Base-by-base conservation (phyloP, 2,113 vertebrate genomes). In the Laterallus jamaicensis region DNA sequence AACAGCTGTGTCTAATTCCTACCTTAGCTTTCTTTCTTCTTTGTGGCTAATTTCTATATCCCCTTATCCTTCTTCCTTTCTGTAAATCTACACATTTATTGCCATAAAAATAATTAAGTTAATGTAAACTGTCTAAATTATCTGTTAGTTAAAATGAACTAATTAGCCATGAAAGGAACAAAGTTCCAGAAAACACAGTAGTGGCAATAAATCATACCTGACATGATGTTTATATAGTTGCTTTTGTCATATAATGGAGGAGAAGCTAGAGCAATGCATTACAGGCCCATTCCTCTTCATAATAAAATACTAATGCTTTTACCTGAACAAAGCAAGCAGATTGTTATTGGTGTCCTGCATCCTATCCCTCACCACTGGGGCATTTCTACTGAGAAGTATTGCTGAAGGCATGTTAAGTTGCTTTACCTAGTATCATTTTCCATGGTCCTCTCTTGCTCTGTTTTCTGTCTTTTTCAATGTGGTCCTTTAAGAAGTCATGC, bases 361-460 rank as follows among this genome's bases (percentile, higher is more conserved):
- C 6, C 5, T 67, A 2, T 21, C 35, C 12, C 10, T 85, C 29
- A 42, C 5, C 0, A 0, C 6, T 52, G 16, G 12, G 6, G 4
- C 58, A 82, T 55, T 71, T 3, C 24, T 75, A 17, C 2, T 7
- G 20, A 68, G 35, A 85, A 42, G 3, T 56, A 18, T 28, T 67
- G 31, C 31, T 88, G 58, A 79, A 42, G 7, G 11, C 56, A 12
- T 6, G 6, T 25, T 68, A 42, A 87, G 31, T 11, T 42, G 9
- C 15, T 79, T 40, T 25, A 75, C 3, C 6, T 2, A 3, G 1
- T 15, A 37, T 28, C 29, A 19, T 0, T 12, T 78, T 60, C 21
- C 35, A 37, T 40, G 3, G 9, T 31, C 15, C 5, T 50, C 6
- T 67, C 40, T 67, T 79, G 21, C 20, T 56, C 19, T 47, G 2